Evolutionary conservation across 2,888 invertebrate species (phyloP), one percentile per base, ranked within the genome.

Genomic region (Torymus auratus): DNA sequence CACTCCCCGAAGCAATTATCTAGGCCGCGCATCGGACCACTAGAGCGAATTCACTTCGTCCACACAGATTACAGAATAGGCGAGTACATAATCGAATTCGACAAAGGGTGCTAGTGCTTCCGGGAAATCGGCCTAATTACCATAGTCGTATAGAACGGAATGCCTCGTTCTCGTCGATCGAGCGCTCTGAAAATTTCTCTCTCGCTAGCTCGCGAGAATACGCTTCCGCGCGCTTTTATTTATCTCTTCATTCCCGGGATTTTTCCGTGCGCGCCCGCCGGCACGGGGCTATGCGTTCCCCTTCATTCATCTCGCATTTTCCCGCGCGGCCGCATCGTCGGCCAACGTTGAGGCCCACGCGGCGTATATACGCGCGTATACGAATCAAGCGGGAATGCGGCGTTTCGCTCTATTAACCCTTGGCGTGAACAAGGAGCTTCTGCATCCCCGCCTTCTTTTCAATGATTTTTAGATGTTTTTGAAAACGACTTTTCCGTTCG

Each of bases 191-290:
- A 67, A 67, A 67, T 28, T 12, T 52, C 20, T 20, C 67, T 10
- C 52, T 20, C 70, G 68, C 10, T 65, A 61, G 68, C 55, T 28
- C 28, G 7, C 28, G 5, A 28, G 28, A 7, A 28, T 28, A 28
- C 28, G 28, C 3, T 28, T 28, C 50, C 78, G 58, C 74, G 69
- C 60, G 74, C 53, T 58, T 80, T 78, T 61, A 68, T 68, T 68
- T 68, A 78, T 70, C 77, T 64, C 77, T 73, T 61, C 68, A 70
- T 68, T 73, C 69, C 70, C 50, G 58, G 61, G 72, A 81, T 81
- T 71, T 60, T 71, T 71, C 28, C 20, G 28, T 50, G n/a, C 53
- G 12, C 55, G 56, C 67, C 28, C 67, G 28, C 3, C 7, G 28
- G 28, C 28, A 5, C 50, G 55, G 2, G 15, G n/a, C 50, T 2